These are phyloP conservation scores for Drosophila auraria DNA, from an alignment of 1,140 invertebrate genomes.

Conservation along the genomic window DNA sequence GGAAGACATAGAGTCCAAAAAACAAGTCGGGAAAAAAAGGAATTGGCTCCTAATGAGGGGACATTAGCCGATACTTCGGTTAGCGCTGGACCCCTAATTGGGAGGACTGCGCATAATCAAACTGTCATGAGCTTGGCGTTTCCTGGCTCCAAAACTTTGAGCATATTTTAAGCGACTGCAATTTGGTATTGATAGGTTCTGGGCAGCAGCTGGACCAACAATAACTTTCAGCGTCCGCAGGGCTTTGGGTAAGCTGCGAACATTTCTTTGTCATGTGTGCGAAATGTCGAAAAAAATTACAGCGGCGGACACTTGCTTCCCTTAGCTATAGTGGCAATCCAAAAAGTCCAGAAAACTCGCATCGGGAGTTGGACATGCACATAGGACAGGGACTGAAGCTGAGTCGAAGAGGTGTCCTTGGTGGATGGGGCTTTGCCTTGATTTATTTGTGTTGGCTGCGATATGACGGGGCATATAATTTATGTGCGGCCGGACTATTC, in stretches of 20 bases:
- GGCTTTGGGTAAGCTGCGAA: slow-evolving; percentile 4
- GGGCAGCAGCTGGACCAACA: slow-evolving; percentile 64
- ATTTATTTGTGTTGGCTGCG: slow-evolving; percentile 60
- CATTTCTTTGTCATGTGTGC: slow-evolving; percentile 25
- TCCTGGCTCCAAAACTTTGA: slow-evolving; percentile 33
- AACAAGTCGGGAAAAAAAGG: slow-evolving; percentile 19
- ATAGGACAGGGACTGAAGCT: not conserved
- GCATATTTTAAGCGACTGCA: slow-evolving; percentile 72
- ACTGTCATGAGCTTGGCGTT: slow-evolving; percentile 29
- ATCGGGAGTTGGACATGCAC: not conserved
- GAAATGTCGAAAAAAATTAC: slow-evolving; percentile 37
- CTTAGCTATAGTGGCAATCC: slow-evolving; percentile 38
- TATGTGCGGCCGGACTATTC: slow-evolving; percentile 52
- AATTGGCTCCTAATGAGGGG: slow-evolving; percentile 66
- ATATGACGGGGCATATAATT: slow-evolving; percentile 60
- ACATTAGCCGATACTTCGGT: slow-evolving; percentile 57
- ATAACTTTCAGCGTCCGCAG: slow-evolving; percentile 19
- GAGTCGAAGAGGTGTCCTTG: slow-evolving; percentile 9
- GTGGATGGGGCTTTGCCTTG: slow-evolving; percentile 27
- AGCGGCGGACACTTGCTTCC: slow-evolving; percentile 33
- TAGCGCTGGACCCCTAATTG: slow-evolving; percentile 56
- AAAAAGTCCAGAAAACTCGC: not conserved
- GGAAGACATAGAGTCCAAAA: slow-evolving; percentile 2
- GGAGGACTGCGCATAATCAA: slow-evolving; percentile 58
- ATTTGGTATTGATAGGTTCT: slow-evolving; percentile 73